phyloP scores from a whole-genome alignment of 2,797 vertebrate species.

The Diplodus puntazzo region DNA sequence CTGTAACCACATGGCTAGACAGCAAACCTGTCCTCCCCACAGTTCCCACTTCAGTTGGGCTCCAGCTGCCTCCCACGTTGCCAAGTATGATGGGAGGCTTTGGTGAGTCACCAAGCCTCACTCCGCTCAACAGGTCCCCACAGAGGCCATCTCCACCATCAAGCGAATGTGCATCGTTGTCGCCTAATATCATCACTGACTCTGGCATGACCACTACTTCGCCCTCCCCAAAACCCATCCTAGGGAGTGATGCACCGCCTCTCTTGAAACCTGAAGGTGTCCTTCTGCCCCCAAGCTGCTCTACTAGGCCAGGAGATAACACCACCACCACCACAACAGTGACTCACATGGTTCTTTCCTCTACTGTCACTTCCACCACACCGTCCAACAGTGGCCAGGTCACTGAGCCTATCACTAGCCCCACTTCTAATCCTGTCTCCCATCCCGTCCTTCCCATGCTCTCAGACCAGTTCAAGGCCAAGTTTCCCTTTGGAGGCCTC shows the following conservation, averaged over 20 bases:
- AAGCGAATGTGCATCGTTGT: constrained; percentile 96
- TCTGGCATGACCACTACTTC: constrained; percentile 83
- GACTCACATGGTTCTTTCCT: constrained; percentile 85
- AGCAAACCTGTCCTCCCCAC: constrained; percentile 96
- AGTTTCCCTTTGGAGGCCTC: constrained; percentile 98
- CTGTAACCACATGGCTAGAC: constrained; percentile 98
- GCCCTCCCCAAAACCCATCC: constrained; percentile 88
- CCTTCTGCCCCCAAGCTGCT: constrained; percentile 87
- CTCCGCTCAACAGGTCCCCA: constrained; percentile 94
- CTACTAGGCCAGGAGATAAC: constrained; percentile 86
- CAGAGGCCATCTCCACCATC: constrained; percentile 96
- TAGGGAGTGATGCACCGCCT: constrained; percentile 79
- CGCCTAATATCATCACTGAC: constrained; percentile 92
- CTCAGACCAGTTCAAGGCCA: constrained; percentile 96
- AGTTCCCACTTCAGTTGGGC: constrained; percentile 90
- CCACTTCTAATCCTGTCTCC: constrained; percentile 85
- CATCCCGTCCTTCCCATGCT: constrained; percentile 92
- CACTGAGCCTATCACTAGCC: constrained; percentile 82
- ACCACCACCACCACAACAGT: constrained; percentile 79
- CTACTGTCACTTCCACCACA: constrained; percentile 80
- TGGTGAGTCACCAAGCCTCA: constrained; percentile 93
- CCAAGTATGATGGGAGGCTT: constrained; percentile 89
- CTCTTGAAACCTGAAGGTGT: constrained; percentile 90
- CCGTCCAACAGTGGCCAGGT: constrained; percentile 79
- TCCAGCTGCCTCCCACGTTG: constrained; percentile 95